Evolutionary conservation across 64 coral and sea anemone species (phyloP), one percentile per base, ranked within the genome.

Genomic region (Pocillopora verrucosa): DNA sequence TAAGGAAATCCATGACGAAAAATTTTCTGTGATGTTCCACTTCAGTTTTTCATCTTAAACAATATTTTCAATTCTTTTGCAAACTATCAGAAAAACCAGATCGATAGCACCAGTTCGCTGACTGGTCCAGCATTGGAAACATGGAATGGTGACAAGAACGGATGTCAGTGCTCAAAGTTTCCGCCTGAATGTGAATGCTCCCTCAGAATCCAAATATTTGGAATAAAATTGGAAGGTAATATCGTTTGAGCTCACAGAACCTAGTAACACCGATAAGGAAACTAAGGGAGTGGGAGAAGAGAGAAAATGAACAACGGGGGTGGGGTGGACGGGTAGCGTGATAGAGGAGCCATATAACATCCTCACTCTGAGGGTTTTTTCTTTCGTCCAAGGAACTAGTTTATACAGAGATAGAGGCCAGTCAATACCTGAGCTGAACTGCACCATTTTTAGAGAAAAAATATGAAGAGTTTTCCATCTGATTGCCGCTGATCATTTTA

Each of bases 131-230:
- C 14, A 4, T 51, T 67, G 7, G 9, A 83, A 16, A 72, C 51
- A 10, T 22, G 24, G 63, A 22, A 38, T 19, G 36, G 58, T 72
- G 36, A 72, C 25, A 20, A 72, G 14, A 38, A 37, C n/a, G 20
- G 37, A 4, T 85, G 82, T 72, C 7, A 72, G 10, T 85, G 82
- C 57, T 37, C 0, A 19, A 85, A 72, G 82, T 41, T 13, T 20
- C 82, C 82, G 17, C 82, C 82, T 58, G 63, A 56, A 7, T 85
- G 82, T 45, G 82, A 85, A 19, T 85, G 82, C 16, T 85, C 63
- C 56, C 12, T 41, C 12, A 6, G 26, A 13, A 20, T 14, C 1
- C 56, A 72, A 56, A 20, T 85, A 22, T 56, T 85, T 65, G 11
- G 19, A 16, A 26, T 26, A 2, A 38, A 36, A 1, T 6, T 85